phyloP scores from a whole-genome alignment of 2,888 invertebrate species.

The Ichneumoninae sp. region DNA sequence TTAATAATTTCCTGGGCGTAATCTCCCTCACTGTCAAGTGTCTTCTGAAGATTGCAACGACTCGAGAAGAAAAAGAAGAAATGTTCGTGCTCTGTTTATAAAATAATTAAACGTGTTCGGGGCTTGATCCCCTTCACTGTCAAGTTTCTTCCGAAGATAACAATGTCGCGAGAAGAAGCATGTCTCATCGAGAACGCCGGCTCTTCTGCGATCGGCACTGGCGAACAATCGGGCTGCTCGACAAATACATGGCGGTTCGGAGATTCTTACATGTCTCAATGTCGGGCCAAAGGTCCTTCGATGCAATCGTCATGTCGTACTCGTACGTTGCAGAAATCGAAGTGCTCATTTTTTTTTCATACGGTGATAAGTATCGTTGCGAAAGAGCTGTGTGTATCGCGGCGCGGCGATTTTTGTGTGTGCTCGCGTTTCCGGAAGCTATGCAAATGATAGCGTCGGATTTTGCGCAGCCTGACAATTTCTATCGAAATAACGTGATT shows the following conservation, averaged over 20 bases:
- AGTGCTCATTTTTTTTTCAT: neutral
- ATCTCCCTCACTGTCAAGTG: too few relatives aligned
- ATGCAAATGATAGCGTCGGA: neutral
- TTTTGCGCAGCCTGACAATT: neutral
- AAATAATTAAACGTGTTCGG: neutral
- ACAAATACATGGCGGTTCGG: neutral
- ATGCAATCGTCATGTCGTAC: neutral
- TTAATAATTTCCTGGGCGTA: too few relatives aligned
- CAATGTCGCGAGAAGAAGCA: neutral
- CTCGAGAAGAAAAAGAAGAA: too few relatives aligned
- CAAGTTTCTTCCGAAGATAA: neutral
- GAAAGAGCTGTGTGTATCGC: neutral
- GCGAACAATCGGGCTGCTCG: too few relatives aligned
- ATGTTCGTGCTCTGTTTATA: neutral
- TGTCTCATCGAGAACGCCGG: neutral
- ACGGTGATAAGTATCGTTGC: slow-evolving; percentile 8
- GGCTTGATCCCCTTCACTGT: neutral
- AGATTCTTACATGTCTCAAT: slow-evolving; percentile 23
- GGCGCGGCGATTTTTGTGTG: neutral
- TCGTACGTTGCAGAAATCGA: neutral
- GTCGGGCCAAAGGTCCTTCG: slow-evolving; percentile 27
- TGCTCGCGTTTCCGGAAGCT: neutral
- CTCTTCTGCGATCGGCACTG: too few relatives aligned
- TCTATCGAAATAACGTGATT: neutral
- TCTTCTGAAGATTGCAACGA: too few relatives aligned